Evolutionary conservation across 2,113 vertebrate species (phyloP).

Genomic region (Plestiodon gilberti): DNA sequence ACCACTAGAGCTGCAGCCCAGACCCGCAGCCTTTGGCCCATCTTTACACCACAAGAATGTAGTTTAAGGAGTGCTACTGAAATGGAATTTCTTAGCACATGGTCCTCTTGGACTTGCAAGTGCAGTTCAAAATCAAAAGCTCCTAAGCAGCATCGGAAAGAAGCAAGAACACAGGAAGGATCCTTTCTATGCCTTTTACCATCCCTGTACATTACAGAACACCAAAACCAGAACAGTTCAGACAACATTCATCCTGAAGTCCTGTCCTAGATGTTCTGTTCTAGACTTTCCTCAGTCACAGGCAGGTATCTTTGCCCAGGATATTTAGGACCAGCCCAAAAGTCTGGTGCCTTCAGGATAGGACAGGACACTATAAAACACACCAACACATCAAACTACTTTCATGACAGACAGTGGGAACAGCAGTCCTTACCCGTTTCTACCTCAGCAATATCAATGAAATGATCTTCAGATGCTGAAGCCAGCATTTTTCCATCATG

Average conservation of each 20-base stretch:
- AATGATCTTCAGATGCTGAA: conserved; percentile 95
- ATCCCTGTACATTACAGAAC: neutral
- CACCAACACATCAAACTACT: neutral
- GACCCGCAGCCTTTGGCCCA: neutral
- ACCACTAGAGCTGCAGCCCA: neutral
- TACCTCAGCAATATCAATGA: conserved; percentile 97
- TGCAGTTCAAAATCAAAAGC: neutral
- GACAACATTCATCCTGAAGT: neutral
- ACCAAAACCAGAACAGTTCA: neutral
- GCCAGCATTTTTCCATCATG: conserved; percentile 98
- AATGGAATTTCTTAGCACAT: neutral
- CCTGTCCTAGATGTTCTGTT: neutral
- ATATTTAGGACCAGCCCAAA: rapidly evolving
- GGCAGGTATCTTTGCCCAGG: neutral
- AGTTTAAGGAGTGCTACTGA: neutral
- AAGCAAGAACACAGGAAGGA: neutral
- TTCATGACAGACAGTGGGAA: neutral
- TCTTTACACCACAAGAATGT: neutral
- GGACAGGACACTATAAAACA: neutral
- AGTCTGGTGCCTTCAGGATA: neutral
- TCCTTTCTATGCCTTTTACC: neutral
- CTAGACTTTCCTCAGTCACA: neutral
- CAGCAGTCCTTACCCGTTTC: conserved; percentile 85
- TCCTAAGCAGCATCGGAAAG: neutral
- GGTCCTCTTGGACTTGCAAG: neutral